Evolutionary conservation across 2,888 invertebrate genomes (phyloP), one percentile per base, ranked within the genome.

Genomic region (Brachyptera putata): DNA sequence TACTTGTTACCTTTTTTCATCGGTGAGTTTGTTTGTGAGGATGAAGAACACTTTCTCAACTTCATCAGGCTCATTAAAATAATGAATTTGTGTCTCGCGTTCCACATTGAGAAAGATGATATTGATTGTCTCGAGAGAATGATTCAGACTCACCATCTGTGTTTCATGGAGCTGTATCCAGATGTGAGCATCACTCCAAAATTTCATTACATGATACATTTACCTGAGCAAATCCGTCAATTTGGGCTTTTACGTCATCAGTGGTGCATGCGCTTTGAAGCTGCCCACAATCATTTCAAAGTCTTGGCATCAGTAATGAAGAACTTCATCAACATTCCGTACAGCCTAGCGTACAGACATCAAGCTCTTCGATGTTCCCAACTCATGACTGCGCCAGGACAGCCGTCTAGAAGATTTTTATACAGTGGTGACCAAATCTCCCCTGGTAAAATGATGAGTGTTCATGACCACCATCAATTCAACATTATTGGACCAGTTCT

Each of bases 1-100:
- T 63, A 67, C 41, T 66, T 66, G 14, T 50, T 68, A 43, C 64
- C 63, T 37, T 67, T 68, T 49, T 49, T 68, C 57, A 65, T 68
- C 22, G 36, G 25, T 2, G 63, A 67, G 46, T 66, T 65, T 65
- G 63, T 65, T 30, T 57, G 25, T 9, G 14, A 57, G 21, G 18
- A 24, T 36, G 30, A 55, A 46, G 58, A 61, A 21, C 36, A 49
- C 25, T 49, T 65, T 7, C 41, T 49, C 30, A 63, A 61, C 48
- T 61, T 60, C 56, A 48, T 63, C 16, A 25, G 37, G 34, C 58
- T 66, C 36, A 56, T 67, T 18, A 65, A 68, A 57, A 67, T 68
- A 16, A 18, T 67, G 24, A 67, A 67, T 56, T 18, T 66, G 34
- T 61, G 60, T 61, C 49, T 65, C 24, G 67, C 66, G 26, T 67